These are phyloP conservation scores for Danaus melanippus DNA, from an alignment of 1,140 invertebrate genomes.

Conservation along the genomic window DNA sequence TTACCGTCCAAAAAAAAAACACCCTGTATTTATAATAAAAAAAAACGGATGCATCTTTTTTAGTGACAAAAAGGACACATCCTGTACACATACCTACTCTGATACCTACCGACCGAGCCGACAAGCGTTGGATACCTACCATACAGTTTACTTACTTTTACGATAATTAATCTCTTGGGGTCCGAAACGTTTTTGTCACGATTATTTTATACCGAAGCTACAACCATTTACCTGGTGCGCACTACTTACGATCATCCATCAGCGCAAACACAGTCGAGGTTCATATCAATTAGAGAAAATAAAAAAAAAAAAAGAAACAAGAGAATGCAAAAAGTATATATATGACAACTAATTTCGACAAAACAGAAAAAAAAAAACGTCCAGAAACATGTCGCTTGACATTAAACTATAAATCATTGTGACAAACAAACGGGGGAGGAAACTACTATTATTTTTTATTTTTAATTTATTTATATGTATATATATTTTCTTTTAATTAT, in stretches of 20 bases:
- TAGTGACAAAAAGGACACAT: constrained; percentile 3
- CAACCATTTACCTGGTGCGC: constrained; percentile 48
- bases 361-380: too few species aligned
- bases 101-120: constrained; percentile 59
- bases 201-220: constrained; percentile 15
- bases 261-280: constrained; percentile 15
- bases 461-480: too few species aligned
- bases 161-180: constrained; percentile 4
- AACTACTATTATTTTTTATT: too few species aligned
- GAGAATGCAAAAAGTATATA: too few species aligned
- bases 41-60: background rate
- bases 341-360: too few species aligned
- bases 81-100: constrained; percentile 19
- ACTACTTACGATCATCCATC: constrained; percentile 32
- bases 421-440: too few species aligned
- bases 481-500: too few species aligned
- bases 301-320: constrained; percentile 8
- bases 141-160: constrained; percentile 28
- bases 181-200: constrained; percentile 16
- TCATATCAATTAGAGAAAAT: background rate
- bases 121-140: constrained; percentile 41
- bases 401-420: too few species aligned
- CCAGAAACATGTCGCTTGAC: too few species aligned
- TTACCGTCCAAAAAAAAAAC: constrained; percentile 1
- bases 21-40: constrained; percentile 5